A percentile compares a stretch with the other conserved stretches of the same genome.
Evolutionary conservation across 2,113 vertebrate genomes (phyloP).

Genomic region (Naja naja): DNA sequence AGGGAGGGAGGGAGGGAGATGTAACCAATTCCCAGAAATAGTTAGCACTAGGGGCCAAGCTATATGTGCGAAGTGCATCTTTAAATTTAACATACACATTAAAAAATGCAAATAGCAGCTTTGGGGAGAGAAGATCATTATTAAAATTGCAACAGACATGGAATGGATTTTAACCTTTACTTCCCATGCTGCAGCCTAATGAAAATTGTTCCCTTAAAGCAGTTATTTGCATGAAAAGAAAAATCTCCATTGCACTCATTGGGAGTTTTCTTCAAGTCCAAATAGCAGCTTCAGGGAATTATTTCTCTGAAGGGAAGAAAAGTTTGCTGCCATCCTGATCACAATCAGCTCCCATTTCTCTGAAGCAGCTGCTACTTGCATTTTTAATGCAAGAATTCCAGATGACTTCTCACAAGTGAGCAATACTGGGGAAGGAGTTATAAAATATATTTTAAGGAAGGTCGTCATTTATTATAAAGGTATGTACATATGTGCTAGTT

Average conservation of each 20-base stretch:
- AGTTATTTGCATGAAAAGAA: not conserved
- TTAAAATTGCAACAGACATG: not conserved
- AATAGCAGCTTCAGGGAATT: not conserved
- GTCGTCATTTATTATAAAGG: not conserved
- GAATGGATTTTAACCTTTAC: not conserved
- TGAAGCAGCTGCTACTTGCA: not conserved
- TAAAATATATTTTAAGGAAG: not conserved
- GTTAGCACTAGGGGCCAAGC: not conserved
- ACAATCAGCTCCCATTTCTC: not conserved
- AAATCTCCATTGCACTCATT: not conserved
- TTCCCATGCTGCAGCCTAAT: not conserved
- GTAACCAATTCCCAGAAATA: not conserved
- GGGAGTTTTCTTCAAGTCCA: not conserved
- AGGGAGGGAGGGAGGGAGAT: not conserved
- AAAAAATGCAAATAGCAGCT: not conserved
- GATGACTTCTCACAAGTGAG: not conserved
- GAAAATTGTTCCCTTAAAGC: not conserved
- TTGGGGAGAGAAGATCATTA: not conserved
- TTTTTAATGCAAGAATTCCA: not conserved
- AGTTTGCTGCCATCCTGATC: not conserved
- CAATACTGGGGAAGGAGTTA: not conserved
- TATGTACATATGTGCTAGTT: no score
- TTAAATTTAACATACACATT: not conserved
- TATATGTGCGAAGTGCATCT: not conserved
- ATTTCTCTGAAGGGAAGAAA: not conserved